Conservation (phyloP, 2,888 invertebrate genomes). For the Nymphalis c-album region DNA sequence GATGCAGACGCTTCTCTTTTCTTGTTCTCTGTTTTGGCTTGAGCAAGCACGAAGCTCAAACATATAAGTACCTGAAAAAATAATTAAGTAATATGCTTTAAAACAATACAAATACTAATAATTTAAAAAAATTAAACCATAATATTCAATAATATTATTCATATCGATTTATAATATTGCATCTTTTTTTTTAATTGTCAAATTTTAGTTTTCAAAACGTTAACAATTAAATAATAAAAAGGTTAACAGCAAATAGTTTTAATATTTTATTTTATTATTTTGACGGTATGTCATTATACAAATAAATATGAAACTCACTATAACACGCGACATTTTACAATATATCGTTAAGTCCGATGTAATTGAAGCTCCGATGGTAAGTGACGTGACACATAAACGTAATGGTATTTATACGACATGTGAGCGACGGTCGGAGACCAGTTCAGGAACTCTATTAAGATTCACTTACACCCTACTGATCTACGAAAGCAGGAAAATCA, state of each 20-base stretch:
- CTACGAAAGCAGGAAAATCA: slow-evolving; percentile 48
- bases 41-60: slow-evolving; percentile 30
- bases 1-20: slow-evolving; percentile 40
- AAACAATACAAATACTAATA: too few species aligned
- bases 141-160: too few species aligned
- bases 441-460: slow-evolving; percentile 20
- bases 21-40: slow-evolving; percentile 33
- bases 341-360: slow-evolving; percentile 38
- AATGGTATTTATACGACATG: slow-evolving; percentile 59
- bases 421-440: slow-evolving; percentile 17
- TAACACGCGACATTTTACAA: slow-evolving; percentile 53
- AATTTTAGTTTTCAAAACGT: too few species aligned
- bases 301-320: slow-evolving; percentile 54
- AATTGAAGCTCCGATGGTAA: slow-evolving; percentile 52
- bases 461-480: slow-evolving; percentile 50
- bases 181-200: too few species aligned
- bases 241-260: background rate
- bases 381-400: slow-evolving; percentile 52
- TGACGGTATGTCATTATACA: background rate
- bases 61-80: slow-evolving; percentile 31
- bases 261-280: background rate
- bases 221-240: too few species aligned
- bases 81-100: too few species aligned
- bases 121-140: too few species aligned
- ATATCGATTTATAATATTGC: too few species aligned